These are phyloP conservation scores for Bruchidius siliquastri DNA, from an alignment of 2,888 invertebrate species.

Conservation along the genomic window DNA sequence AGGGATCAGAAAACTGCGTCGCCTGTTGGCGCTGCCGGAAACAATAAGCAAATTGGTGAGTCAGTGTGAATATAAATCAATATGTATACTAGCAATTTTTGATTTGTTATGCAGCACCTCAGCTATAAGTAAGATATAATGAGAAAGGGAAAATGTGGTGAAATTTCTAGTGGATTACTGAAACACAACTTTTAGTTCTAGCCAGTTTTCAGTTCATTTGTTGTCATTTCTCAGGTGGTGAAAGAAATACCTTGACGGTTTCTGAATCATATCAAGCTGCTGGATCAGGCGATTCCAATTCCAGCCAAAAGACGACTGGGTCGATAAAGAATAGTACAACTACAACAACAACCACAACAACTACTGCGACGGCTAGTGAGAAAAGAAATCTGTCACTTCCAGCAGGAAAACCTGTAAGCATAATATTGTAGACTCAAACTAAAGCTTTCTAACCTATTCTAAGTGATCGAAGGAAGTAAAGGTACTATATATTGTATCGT, in stretches of 20 bases:
- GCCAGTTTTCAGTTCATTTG: too few species aligned
- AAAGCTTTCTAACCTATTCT: too few species aligned
- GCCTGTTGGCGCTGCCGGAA: constrained; percentile 25
- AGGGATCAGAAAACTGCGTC: constrained; percentile 59
- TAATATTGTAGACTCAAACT: not conserved
- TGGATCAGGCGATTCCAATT: constrained; percentile 55
- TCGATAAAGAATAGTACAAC: constrained; percentile 56
- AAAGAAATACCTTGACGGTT: constrained; percentile 27
- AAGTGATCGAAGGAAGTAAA: too few species aligned
- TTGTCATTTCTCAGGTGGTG: too few species aligned
- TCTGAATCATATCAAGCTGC: constrained; percentile 34
- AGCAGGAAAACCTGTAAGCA: constrained; percentile 6
- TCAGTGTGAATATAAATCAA: not conserved
- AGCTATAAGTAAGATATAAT: too few species aligned
- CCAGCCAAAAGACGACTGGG: constrained; percentile 58
- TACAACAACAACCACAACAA: constrained; percentile 57
- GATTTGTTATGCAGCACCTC: too few species aligned
- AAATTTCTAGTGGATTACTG: too few species aligned
- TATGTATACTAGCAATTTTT: too few species aligned
- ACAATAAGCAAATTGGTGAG: constrained; percentile 10
- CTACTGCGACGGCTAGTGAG: constrained; percentile 26
- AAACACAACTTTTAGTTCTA: too few species aligned
- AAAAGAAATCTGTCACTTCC: constrained; percentile 41
- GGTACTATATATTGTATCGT: too few species aligned
- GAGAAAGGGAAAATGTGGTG: too few species aligned